Evolutionary conservation across 2,888 invertebrate species (phyloP).

Genomic region (Drymonia ruficornis): DNA sequence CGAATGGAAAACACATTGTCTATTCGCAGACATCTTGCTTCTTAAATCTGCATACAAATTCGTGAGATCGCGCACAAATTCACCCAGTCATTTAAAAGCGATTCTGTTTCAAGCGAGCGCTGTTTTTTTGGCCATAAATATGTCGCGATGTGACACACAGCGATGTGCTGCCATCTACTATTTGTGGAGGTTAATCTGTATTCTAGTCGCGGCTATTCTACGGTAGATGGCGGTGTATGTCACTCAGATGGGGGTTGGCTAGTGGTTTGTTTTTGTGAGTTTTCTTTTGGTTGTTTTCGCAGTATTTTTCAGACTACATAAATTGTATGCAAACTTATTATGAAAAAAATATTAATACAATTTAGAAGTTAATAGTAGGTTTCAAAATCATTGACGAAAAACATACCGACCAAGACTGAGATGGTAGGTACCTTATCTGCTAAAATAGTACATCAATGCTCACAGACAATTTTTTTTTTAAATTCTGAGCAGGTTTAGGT

Average conservation of each 20-base stretch:
- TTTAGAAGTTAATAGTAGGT: too few relatives aligned
- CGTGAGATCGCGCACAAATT: slow-evolving; percentile 79
- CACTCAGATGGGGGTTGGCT: slow-evolving; percentile 23
- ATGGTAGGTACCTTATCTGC: too few relatives aligned
- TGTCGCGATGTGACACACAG: slow-evolving; percentile 63
- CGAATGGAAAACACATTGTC: slow-evolving; percentile 71
- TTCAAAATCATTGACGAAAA: too few relatives aligned
- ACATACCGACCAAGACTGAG: too few relatives aligned
- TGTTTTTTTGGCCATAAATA: slow-evolving; percentile 77
- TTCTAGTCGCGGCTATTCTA: slow-evolving; percentile 34
- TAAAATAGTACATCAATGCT: too few relatives aligned
- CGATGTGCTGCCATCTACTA: slow-evolving; percentile 60
- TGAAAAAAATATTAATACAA: not conserved
- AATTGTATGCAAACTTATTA: not conserved
- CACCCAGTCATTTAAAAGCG: slow-evolving; percentile 80
- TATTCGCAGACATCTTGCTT: slow-evolving; percentile 70
- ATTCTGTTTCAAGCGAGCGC: slow-evolving; percentile 73
- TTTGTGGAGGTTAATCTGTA: slow-evolving; percentile 38
- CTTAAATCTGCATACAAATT: slow-evolving; percentile 80
- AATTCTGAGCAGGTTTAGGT: too few relatives aligned
- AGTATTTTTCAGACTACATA: not conserved
- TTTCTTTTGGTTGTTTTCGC: not conserved
- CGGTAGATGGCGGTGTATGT: slow-evolving; percentile 65
- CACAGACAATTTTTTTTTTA: too few relatives aligned
- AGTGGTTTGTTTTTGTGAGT: slow-evolving; percentile 11